Evolutionary conservation across 35 echinoderm and acorn worm species (phyloP).

Genomic region (Ptychodera flava): DNA sequence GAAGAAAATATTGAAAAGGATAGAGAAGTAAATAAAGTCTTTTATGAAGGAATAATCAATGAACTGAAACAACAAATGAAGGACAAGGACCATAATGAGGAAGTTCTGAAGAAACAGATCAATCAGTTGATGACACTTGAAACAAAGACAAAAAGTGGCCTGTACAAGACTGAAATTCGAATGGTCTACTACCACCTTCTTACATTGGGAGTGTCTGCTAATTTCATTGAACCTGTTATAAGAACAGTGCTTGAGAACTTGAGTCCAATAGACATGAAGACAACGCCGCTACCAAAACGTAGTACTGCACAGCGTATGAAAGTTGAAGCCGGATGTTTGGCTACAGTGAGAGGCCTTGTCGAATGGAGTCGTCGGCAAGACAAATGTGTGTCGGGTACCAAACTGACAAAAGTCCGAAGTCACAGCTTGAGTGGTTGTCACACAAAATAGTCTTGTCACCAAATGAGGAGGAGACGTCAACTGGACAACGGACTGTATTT

Average conservation of each 20-base stretch:
- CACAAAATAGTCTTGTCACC: not conserved
- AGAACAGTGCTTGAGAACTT: not conserved
- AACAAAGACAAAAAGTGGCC: not conserved
- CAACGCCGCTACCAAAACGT: not conserved
- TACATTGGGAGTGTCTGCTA: not conserved
- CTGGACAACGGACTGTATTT: not conserved
- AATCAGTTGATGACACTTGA: not conserved
- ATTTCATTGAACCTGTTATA: not conserved
- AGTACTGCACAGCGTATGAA: not conserved
- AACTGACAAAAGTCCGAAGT: not conserved
- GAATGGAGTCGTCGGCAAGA: too few relatives aligned
- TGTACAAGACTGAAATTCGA: not conserved
- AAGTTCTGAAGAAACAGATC: not conserved
- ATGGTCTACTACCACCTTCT: not conserved
- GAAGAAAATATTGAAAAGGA: not conserved
- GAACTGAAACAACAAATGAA: not conserved
- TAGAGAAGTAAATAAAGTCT: not conserved
- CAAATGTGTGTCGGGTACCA: too few relatives aligned
- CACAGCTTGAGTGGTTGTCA: not conserved
- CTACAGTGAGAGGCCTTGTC: too few relatives aligned
- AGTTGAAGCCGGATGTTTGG: not conserved
- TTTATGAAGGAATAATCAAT: not conserved
- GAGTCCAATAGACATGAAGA: not conserved
- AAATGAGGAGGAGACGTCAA: not conserved
- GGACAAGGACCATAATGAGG: not conserved